Base-by-base conservation (phyloP, 2,113 vertebrate genomes). In the Seriola dumerili region DNA sequence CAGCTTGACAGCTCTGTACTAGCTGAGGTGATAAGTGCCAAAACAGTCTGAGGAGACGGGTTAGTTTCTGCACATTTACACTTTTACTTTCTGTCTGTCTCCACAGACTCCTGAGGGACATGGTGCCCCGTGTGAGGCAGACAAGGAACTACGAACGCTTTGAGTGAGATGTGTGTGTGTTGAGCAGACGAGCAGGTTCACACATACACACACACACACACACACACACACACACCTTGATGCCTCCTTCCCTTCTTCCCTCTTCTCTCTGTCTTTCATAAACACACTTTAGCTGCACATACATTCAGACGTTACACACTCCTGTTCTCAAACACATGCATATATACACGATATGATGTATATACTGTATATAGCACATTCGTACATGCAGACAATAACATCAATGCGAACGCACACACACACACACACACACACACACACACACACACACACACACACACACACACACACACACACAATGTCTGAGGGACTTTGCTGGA, bases 61-160 rank as follows among this genome's bases (percentile, higher is more conserved):
- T 29, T 29, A 29, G 29, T 29, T 29, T 29, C 29, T 29, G 29
- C 34, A 36, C 34, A 36, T 62, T 67, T 65, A 14, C 19, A 58
- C 0, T 70, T 0, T 52, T 8, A 23, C 10, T 5, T 14, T 81
- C 40, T 54, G 57, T 85, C 23, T 85, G 74, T 78, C 59, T 54
- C 65, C 76, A 21, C 96, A 99, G 98, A 91, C 93, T 99, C 79
- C 95, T 99, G 83, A 88, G 95, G 4, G 98, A 99, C 62, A 99
- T 98, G 97, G 92, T 99, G 5, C 98, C 98, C 29, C 95, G 97
- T 0, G 95, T 99, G 71, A 95, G 97, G 93, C 97, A 98, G 83
- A 99, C 98, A 0, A 96, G 96, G 71, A 96, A 98, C 90, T 99
- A 99, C 2, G 98, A 99, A 85, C 97, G 97, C 90, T 99, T 99